Evolutionary conservation across 2,797 vertebrate species (phyloP).

Genomic region (Natrix natrix): DNA sequence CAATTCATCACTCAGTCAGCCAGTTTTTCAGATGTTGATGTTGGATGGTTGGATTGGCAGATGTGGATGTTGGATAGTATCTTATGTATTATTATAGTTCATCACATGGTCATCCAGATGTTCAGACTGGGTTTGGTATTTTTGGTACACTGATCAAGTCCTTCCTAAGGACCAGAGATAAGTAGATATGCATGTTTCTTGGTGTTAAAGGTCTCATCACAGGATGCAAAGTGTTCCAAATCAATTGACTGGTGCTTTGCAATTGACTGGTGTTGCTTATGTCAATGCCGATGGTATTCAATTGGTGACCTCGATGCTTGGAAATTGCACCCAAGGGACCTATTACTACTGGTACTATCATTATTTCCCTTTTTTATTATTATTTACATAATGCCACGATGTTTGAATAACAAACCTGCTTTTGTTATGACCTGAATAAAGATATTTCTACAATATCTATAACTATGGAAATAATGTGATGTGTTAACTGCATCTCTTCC

Average conservation of each 20-base stretch:
- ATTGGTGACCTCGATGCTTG: not conserved
- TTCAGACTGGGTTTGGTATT: too few relatives aligned
- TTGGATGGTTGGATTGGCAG: too few relatives aligned
- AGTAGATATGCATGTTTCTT: not conserved
- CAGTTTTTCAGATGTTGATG: too few relatives aligned
- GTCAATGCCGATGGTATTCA: not conserved
- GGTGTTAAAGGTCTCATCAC: not conserved
- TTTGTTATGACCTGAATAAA: not conserved
- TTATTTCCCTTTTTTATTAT: not conserved
- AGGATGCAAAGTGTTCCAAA: not conserved
- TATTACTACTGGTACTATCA: not conserved
- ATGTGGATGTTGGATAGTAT: too few relatives aligned
- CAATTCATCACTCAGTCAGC: too few relatives aligned
- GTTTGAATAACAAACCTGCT: conserved; percentile 57
- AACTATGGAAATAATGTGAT: conserved; percentile 39
- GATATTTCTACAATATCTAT: not conserved
- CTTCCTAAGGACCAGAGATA: too few relatives aligned
- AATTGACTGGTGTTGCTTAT: not conserved
- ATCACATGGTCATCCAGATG: too few relatives aligned
- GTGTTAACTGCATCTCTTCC: conserved; percentile 43
- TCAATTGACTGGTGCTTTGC: not conserved
- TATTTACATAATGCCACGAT: not conserved
- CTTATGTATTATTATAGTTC: too few relatives aligned
- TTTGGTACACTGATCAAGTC: too few relatives aligned
- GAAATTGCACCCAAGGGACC: not conserved